These are phyloP conservation scores for Hippopotamyrus pictus DNA, from an alignment of 2,797 vertebrate species.

Conservation along the genomic window DNA sequence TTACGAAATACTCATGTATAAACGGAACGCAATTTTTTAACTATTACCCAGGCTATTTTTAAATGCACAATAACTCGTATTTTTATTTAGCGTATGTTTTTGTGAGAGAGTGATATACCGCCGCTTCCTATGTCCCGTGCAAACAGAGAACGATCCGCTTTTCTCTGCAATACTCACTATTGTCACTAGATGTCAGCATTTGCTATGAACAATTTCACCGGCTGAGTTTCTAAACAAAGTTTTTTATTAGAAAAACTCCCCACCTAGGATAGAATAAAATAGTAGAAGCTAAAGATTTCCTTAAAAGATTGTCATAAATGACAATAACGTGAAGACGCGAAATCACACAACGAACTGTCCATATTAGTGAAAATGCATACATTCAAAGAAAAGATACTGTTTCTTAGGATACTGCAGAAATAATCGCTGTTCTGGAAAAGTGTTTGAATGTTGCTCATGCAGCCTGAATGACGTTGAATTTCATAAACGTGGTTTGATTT, in stretches of 20 bases:
- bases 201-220: neutral
- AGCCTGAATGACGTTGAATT: neutral
- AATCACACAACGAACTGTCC: neutral
- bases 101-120: neutral
- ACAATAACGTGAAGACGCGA: neutral
- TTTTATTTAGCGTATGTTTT: neutral
- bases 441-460: neutral
- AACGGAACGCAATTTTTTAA: neutral
- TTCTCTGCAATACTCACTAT: neutral
- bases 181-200: slow-evolving; percentile 7
- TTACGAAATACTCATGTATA: neutral
- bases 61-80: neutral
- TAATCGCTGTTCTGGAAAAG: neutral
- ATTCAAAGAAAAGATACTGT: neutral
- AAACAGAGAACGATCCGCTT: neutral
- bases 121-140: too few species aligned
- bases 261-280: neutral
- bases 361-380: neutral
- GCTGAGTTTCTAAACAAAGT: neutral
- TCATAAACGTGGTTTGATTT: neutral
- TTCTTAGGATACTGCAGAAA: neutral
- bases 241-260: neutral
- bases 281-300: neutral
- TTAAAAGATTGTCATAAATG: neutral
- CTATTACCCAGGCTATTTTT: neutral